phyloP scores from a whole-genome alignment of 2,113 vertebrate species.

The Lethenteron camtschaticum region DNA sequence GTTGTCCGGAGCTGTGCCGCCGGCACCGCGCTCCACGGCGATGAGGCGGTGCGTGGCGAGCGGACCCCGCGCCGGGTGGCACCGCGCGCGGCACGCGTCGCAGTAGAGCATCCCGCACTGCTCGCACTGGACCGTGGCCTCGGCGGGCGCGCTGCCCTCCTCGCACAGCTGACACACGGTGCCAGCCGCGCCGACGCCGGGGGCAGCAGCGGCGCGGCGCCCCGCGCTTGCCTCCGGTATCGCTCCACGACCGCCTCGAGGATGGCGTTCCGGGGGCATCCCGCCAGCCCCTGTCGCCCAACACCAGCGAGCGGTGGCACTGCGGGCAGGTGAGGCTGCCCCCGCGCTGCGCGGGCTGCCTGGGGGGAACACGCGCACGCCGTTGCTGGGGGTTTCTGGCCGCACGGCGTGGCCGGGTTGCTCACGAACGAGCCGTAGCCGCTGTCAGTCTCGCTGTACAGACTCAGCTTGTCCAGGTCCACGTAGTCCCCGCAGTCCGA shows the following conservation, averaged over 20 bases:
- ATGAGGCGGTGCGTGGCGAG: conserved; percentile 68
- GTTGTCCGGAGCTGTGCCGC: not conserved
- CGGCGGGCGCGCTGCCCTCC: conserved; percentile 30
- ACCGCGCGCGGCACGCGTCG: conserved; percentile 58
- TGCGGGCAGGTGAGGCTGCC: conserved; percentile 46
- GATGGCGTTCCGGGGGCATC: conserved; percentile 71
- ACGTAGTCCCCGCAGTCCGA: conserved; percentile 12
- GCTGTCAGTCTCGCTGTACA: conserved; percentile 87
- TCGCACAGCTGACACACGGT: conserved; percentile 38
- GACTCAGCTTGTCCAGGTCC: conserved; percentile 60
- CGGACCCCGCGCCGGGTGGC: conserved; percentile 73
- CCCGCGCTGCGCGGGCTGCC: conserved; percentile 14
- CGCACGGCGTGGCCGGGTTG: conserved; percentile 35
- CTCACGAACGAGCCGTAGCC: conserved; percentile 62
- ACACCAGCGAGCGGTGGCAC: conserved; percentile 74
- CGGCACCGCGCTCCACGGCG: not conserved
- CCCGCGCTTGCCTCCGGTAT: conserved; percentile 18
- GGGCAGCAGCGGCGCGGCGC: conserved; percentile 15
- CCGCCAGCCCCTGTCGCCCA: conserved; percentile 67
- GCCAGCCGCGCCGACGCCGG: not conserved
- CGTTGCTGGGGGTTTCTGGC: conserved; percentile 57
- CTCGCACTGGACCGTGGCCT: conserved; percentile 53
- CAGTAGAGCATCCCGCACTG: conserved; percentile 87
- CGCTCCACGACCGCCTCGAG: conserved; percentile 65
- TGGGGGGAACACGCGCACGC: conserved; percentile 57